Conservation (phyloP, 2,888 invertebrate genomes). For the Ceraclea dissimilis region DNA sequence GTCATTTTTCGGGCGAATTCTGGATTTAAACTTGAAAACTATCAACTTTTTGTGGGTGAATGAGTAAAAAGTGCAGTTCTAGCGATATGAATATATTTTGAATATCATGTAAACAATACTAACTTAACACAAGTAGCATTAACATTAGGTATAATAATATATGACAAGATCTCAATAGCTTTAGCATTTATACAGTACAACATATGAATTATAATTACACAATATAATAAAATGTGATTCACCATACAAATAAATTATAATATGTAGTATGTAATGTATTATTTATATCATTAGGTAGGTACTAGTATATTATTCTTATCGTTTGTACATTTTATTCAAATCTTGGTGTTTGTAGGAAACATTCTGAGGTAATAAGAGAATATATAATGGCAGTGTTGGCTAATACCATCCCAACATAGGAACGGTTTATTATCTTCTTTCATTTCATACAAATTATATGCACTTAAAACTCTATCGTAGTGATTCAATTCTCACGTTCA, state of each 20-base stretch:
- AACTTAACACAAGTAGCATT: constrained; percentile 20
- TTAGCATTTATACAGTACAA: constrained; percentile 14
- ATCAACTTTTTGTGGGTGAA: too few relatives aligned
- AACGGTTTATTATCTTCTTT: too few relatives aligned
- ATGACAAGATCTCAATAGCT: constrained; percentile 16
- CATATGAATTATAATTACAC: constrained; percentile 5
- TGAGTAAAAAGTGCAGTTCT: constrained; percentile 9
- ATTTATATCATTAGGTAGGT: too few relatives aligned
- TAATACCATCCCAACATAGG: not conserved
- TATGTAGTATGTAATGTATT: too few relatives aligned
- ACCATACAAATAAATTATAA: too few relatives aligned
- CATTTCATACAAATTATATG: too few relatives aligned
- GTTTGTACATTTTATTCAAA: constrained; percentile 17
- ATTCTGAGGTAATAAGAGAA: constrained; percentile 18
- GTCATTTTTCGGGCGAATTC: too few relatives aligned
- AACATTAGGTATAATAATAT: constrained; percentile 10
- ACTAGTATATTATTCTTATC: not conserved
- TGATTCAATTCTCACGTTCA: too few relatives aligned
- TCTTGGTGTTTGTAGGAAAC: constrained; percentile 18
- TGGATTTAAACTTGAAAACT: too few relatives aligned
- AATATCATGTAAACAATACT: constrained; percentile 21
- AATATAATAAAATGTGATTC: constrained; percentile 9
- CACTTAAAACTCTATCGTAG: too few relatives aligned
- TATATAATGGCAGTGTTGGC: constrained; percentile 16
- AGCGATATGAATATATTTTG: constrained; percentile 23